phyloP scores from a whole-genome alignment of 1,140 invertebrate genomes.

The Drosophila repletoides region DNA sequence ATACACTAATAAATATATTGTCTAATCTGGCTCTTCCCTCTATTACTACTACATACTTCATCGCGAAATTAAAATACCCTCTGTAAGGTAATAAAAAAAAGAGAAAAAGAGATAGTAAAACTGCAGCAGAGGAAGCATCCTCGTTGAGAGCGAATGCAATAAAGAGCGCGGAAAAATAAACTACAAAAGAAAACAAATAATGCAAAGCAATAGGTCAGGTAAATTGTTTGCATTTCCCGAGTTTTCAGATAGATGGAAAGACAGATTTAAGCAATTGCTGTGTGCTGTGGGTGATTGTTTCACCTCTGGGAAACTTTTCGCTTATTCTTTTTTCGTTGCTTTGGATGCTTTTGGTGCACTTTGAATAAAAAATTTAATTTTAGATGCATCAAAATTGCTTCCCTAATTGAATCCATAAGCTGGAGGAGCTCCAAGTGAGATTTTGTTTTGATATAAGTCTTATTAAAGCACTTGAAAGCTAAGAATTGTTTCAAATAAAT shows the following conservation, averaged over 20 bases:
- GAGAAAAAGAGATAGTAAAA: not conserved
- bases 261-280: constrained; percentile 13
- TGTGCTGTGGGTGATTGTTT: not conserved
- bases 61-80: constrained; percentile 3
- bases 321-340: too few species aligned
- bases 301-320: not conserved
- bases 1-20: too few species aligned
- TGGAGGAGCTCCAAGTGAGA: too few species aligned
- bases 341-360: too few species aligned
- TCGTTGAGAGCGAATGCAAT: constrained; percentile 23
- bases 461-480: too few species aligned
- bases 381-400: not conserved
- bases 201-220: constrained; percentile 31
- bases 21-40: too few species aligned
- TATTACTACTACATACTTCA: too few species aligned
- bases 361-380: too few species aligned
- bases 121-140: not conserved
- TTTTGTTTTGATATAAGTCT: too few species aligned
- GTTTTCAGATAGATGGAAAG: not conserved
- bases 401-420: not conserved
- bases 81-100: not conserved
- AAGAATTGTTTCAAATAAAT: too few species aligned
- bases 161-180: constrained; percentile 10
- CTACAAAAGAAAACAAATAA: constrained; percentile 47
- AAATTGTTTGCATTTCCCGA: constrained; percentile 37